Evolutionary conservation across 2,888 invertebrate species (phyloP).

Genomic region (Ceriagrion tenellum): DNA sequence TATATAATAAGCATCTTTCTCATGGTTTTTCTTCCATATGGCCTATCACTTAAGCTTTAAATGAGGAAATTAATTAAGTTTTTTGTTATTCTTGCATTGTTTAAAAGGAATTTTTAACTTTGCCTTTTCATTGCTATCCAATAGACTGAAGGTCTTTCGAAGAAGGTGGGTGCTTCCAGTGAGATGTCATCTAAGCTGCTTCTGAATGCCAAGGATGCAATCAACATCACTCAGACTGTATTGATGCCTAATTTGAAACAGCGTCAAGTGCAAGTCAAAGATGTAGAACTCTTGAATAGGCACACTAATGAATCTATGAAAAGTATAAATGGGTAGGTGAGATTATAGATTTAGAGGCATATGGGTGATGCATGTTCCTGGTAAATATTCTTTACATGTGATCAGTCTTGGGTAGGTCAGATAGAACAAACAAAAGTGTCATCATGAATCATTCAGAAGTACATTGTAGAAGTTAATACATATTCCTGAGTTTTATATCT

Average conservation of each 20-base stretch:
- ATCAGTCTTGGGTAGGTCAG: too few species aligned
- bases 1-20: too few species aligned
- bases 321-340: slow-evolving; percentile 77
- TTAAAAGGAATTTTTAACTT: too few species aligned
- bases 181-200: slow-evolving; percentile 78
- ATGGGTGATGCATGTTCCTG: not conserved
- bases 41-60: too few species aligned
- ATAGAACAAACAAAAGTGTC: too few species aligned
- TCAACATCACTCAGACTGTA: slow-evolving; percentile 77
- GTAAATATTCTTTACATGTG: too few species aligned
- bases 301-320: slow-evolving; percentile 80
- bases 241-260: slow-evolving; percentile 81
- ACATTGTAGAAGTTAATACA: too few species aligned
- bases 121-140: not conserved
- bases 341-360: slow-evolving; percentile 74
- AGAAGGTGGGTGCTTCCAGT: slow-evolving; percentile 78
- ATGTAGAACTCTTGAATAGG: slow-evolving; percentile 79
- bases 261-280: slow-evolving; percentile 80
- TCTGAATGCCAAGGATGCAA: slow-evolving; percentile 77
- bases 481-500: too few species aligned
- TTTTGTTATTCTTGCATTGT: too few species aligned
- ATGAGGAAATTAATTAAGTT: too few species aligned
- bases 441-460: too few species aligned
- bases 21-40: too few species aligned
- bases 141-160: slow-evolving; percentile 80